Evolutionary conservation across 2,113 vertebrate species (phyloP), one percentile per base, ranked within the genome.

Genomic region (Siniperca knerii): DNA sequence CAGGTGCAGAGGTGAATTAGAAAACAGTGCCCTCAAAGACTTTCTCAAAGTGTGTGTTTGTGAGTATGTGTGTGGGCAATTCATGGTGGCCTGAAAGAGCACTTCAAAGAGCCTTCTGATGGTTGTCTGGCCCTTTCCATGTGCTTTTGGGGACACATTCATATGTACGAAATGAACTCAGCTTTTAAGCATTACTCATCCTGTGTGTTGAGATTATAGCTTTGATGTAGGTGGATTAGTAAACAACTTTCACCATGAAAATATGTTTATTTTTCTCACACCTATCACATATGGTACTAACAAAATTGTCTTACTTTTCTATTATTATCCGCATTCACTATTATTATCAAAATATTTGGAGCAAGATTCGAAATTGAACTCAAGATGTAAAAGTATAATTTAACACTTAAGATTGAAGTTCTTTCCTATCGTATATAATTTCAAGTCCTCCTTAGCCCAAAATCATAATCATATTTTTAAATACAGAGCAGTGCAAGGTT

Each of bases 1-100:
- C 93, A 94, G 94, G 93, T 94, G 93, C 90, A 93, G 88, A 92
- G 93, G 91, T 94, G 93, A 95, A 94, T 95, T 93, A 94, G 89
- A 93, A 94, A 94, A 94, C 92, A 92, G 92, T 92, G 90, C 87
- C 92, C 93, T 93, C 89, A 91, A 93, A 94, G 93, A 94, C 88
- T 91, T 90, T 91, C 87, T 92, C 90, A 89, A 29, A 92, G 90
- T 87, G 93, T 90, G 80, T 84, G 81, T 90, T 88, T 92, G 90
- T 79, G 87, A 81, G 88, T 82, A 86, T 69, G 85, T 89, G 91
- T 90, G 91, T 90, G 89, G 87, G 86, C 84, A 86, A 90, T 88
- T 89, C 82, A 88, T 55, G 81, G 85, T 90, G 88, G 89, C 87
- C 81, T 89, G 79, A 90, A 85, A 91, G 91, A 90, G 83, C 81